phyloP scores from a whole-genome alignment of 1,140 invertebrate genomes.

The Choristoneura fumiferana region DNA sequence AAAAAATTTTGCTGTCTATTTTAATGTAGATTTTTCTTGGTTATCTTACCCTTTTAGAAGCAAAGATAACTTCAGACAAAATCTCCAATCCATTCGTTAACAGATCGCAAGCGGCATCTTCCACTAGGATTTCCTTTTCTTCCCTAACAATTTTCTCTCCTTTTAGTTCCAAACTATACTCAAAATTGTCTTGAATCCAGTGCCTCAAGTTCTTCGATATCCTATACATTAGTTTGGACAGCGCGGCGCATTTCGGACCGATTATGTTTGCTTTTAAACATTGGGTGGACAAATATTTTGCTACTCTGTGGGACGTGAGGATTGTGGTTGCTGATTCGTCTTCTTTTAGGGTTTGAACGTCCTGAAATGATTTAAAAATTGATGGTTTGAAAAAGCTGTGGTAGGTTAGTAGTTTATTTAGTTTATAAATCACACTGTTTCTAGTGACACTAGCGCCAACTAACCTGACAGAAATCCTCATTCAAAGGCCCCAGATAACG shows the following conservation, averaged over 20 bases:
- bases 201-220: constrained; percentile 47
- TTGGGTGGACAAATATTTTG: constrained; percentile 50
- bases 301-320: constrained; percentile 44
- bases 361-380: neutral
- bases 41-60: constrained; percentile 57
- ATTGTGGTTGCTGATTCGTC: constrained; percentile 33
- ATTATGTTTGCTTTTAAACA: constrained; percentile 61
- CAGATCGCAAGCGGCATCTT: constrained; percentile 54
- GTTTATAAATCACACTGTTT: too few relatives aligned
- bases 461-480: too few relatives aligned
- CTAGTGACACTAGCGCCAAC: too few relatives aligned
- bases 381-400: too few relatives aligned
- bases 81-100: constrained; percentile 51
- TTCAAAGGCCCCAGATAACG: too few relatives aligned
- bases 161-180: constrained; percentile 28
- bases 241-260: constrained; percentile 54
- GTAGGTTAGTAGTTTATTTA: too few relatives aligned
- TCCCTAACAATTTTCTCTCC: constrained; percentile 24
- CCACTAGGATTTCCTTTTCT: constrained; percentile 39
- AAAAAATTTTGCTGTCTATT: too few relatives aligned
- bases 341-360: constrained; percentile 29
- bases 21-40: too few relatives aligned
- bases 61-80: constrained; percentile 57
- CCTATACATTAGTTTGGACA: constrained; percentile 54
- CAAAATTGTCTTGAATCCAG: constrained; percentile 60